Percentiles rank a stretch among this genome's conserved stretches.
Conservation (phyloP, 2,113 vertebrate genomes). For the Centropus bengalensis region DNA sequence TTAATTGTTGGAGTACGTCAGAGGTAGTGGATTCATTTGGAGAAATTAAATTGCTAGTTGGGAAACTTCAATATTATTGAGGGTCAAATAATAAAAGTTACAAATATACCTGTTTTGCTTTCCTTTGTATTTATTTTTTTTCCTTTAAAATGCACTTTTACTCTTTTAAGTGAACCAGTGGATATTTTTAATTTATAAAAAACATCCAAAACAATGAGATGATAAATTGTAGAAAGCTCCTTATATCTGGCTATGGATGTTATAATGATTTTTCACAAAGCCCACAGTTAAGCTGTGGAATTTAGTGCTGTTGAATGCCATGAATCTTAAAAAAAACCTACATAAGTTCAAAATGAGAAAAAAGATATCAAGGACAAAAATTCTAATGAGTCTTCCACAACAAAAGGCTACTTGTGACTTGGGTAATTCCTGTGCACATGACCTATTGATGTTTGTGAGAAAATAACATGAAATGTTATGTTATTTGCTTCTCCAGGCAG, state of each 20-base stretch:
- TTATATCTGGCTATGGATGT: not conserved
- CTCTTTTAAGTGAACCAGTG: not conserved
- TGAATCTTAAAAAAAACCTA: not conserved
- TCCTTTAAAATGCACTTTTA: fast-evolving
- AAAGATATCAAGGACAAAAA: not conserved
- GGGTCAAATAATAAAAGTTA: not conserved
- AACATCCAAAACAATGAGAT: not conserved
- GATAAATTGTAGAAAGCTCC: fast-evolving
- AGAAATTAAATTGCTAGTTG: not conserved
- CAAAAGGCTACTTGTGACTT: not conserved
- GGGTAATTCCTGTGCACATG: not conserved
- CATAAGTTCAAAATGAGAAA: not conserved
- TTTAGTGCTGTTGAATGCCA: not conserved
- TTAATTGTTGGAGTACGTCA: not conserved
- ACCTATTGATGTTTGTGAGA: not conserved
- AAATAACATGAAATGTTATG: not conserved
- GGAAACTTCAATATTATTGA: not conserved
- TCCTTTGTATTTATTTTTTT: too few relatives aligned
- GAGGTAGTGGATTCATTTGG: not conserved
- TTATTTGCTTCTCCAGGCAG: not conserved
- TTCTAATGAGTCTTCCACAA: not conserved
- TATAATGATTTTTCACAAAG: not conserved
- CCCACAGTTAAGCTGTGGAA: not conserved
- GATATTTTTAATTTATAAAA: too few relatives aligned
- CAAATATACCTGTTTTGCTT: not conserved